These are phyloP conservation scores for Lasioglossum villosulum DNA, from an alignment of 2,888 invertebrate species.

Conservation along the genomic window DNA sequence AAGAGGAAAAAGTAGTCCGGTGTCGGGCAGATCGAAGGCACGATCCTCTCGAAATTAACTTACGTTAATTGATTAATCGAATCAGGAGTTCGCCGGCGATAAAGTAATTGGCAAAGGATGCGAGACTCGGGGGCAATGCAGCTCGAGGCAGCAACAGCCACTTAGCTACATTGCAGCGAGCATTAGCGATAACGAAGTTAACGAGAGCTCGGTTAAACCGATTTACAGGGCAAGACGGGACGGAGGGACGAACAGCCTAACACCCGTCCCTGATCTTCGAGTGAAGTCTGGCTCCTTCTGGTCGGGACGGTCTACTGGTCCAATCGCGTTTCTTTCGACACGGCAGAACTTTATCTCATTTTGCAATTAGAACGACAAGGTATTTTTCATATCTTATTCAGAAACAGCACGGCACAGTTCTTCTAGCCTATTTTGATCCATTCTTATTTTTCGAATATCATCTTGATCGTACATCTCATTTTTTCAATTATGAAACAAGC, in stretches of 20 bases:
- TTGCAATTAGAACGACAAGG: not conserved
- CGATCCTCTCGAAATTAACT: conserved; percentile 49
- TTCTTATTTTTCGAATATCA: not conserved
- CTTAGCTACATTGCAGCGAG: conserved; percentile 80
- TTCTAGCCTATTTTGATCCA: not conserved
- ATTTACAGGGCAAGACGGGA: conserved; percentile 64
- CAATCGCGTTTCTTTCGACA: conserved; percentile 24
- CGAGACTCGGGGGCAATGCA: conserved; percentile 69
- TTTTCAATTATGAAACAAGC: not conserved
- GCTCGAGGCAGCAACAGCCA: conserved; percentile 78
- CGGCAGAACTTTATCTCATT: not conserved
- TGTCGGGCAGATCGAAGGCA: conserved; percentile 31
- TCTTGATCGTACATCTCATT: too few species aligned
- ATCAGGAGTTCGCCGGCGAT: conserved; percentile 70
- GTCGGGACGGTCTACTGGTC: conserved; percentile 63
- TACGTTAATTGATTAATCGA: conserved; percentile 72
- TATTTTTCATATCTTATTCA: not conserved
- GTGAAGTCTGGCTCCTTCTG: conserved; percentile 68
- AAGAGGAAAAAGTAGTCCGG: not conserved
- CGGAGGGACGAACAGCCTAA: conserved; percentile 63
- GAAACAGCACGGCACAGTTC: not conserved
- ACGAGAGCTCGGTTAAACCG: conserved; percentile 81
- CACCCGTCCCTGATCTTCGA: conserved; percentile 74
- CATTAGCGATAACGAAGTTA: conserved; percentile 81
- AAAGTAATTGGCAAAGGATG: conserved; percentile 80